Evolutionary conservation across 2,113 vertebrate genomes (phyloP).

Genomic region (Tapirus terrestris): DNA sequence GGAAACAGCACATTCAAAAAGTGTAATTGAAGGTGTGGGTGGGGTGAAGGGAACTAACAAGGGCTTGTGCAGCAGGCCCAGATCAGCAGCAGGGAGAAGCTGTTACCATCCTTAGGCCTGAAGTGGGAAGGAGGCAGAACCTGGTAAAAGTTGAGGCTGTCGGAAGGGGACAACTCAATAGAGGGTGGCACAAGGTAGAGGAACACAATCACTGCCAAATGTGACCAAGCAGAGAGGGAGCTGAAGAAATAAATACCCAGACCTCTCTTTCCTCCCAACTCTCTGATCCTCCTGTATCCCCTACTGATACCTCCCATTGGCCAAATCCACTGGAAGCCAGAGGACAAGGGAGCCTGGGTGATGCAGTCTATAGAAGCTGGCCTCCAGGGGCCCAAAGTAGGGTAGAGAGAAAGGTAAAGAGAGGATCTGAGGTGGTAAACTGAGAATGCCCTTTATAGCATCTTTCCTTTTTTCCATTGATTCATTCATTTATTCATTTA

Average conservation of each 20-base stretch:
- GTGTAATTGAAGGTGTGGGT: not conserved
- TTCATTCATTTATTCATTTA: slow-evolving; percentile 22
- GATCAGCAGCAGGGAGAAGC: not conserved
- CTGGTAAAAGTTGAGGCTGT: not conserved
- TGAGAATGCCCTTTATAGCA: not conserved
- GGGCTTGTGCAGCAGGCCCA: not conserved
- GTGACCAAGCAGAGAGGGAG: not conserved
- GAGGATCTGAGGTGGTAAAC: not conserved
- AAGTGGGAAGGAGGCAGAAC: not conserved
- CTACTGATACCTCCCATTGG: not conserved
- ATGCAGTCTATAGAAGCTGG: not conserved
- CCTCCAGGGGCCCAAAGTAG: not conserved
- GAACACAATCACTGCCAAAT: not conserved
- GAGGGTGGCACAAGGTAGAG: not conserved
- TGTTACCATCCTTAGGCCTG: not conserved
- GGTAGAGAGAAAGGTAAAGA: not conserved
- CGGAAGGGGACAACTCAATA: not conserved
- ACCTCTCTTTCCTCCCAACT: not conserved
- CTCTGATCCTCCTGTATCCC: not conserved
- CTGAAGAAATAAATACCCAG: not conserved
- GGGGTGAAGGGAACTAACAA: not conserved
- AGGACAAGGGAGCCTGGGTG: not conserved
- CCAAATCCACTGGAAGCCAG: not conserved
- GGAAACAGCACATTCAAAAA: not conserved
- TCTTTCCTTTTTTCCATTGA: not conserved